phyloP scores from a whole-genome alignment of 2,113 vertebrate species.

The Cinclus cinclus region DNA sequence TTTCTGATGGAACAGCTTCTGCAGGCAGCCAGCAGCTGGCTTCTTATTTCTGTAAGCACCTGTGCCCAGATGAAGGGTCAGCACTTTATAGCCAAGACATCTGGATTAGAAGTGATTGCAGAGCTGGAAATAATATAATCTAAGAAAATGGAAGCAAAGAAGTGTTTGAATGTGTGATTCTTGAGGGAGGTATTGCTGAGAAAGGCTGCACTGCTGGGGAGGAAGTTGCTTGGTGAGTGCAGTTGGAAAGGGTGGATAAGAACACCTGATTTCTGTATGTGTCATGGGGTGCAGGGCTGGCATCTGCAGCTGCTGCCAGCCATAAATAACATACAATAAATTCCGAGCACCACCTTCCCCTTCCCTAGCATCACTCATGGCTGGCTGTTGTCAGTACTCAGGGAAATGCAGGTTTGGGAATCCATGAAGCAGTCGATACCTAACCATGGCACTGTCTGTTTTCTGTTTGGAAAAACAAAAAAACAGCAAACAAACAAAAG shows the following conservation, averaged over 20 bases:
- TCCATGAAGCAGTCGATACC: background rate
- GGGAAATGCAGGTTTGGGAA: background rate
- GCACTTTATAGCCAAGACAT: background rate
- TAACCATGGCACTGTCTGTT: background rate
- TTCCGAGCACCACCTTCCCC: background rate
- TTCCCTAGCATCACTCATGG: too few relatives aligned
- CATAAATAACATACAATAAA: background rate
- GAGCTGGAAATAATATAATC: background rate
- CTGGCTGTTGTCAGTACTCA: background rate
- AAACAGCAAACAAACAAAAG: background rate
- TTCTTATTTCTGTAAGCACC: background rate
- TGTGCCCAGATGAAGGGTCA: background rate
- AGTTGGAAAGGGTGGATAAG: background rate
- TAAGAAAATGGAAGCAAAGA: background rate
- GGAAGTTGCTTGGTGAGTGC: background rate
- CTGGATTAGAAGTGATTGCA: background rate
- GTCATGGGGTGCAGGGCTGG: background rate
- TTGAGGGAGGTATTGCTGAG: background rate
- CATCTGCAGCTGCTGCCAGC: background rate
- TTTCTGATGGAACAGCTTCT: background rate
- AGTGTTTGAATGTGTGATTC: background rate
- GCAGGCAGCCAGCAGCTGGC: background rate
- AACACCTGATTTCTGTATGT: accelerated
- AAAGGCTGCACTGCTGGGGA: background rate
- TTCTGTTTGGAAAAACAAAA: background rate